A percentile compares a stretch with the other conserved stretches of the same genome.
Conservation (phyloP, 2,797 vertebrate species). For the Esox lucius region DNA sequence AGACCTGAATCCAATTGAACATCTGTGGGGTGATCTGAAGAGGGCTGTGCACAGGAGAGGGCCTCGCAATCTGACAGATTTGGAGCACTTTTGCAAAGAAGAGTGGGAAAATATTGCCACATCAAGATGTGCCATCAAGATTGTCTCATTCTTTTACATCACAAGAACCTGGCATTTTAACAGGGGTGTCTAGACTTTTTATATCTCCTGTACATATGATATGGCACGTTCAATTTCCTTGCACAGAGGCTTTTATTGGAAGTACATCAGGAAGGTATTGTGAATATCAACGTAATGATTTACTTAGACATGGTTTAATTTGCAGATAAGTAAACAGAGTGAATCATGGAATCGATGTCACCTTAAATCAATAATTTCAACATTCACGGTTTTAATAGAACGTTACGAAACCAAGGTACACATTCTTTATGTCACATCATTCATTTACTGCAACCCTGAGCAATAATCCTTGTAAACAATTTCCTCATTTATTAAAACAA, state of each 20-base stretch:
- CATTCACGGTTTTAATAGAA: neutral
- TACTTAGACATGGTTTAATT: neutral
- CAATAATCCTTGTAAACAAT: conserved; percentile 72
- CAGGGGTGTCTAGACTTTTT: no score
- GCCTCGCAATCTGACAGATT: no score
- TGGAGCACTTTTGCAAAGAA: no score
- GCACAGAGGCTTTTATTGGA: neutral
- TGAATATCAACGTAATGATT: neutral
- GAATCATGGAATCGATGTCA: neutral
- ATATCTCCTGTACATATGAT: no score
- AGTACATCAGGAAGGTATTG: neutral
- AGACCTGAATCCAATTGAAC: no score
- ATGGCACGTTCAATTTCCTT: neutral
- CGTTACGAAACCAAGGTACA: conserved; percentile 28
- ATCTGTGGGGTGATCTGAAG: no score
- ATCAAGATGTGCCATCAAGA: no score
- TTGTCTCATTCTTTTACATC: no score
- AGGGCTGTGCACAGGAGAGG: no score
- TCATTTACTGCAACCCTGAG: conserved; percentile 75
- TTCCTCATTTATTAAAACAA: conserved; percentile 59
- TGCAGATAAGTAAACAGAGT: neutral
- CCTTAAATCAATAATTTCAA: neutral
- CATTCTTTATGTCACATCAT: conserved; percentile 67
- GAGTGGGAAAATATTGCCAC: no score
- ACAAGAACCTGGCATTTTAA: no score